Evolutionary conservation across 2,888 invertebrate genomes (phyloP), one percentile per base, ranked within the genome.

Genomic region (Icerya purchasi): DNA sequence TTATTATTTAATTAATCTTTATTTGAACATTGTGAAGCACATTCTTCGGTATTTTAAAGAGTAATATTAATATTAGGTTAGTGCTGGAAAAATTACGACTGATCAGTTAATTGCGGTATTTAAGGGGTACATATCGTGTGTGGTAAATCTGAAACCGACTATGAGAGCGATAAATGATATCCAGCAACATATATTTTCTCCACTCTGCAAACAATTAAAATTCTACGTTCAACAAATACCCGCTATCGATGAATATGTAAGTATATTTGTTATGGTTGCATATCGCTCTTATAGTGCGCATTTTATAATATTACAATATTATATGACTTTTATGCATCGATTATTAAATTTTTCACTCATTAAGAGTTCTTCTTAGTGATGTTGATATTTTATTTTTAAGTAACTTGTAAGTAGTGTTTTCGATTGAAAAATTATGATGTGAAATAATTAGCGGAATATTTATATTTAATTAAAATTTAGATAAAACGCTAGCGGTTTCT

Each of bases 121-220:
- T 3, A 74, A 75, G 3, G 87, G 89, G 0, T 84, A 86, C 69
- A 76, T 81, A 2, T 68, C 72, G 53, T 80, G 60, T 60, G 56
- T 60, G 49, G 53, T 23, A 10, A 52, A 56, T 25, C 23, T 60
- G n/a, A 22, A 56, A 56, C 60, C 60, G 23, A 19, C 51, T 1
- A 60, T 56, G 56, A 50, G 51, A 20, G n/a, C 53, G 3, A 49
- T 60, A 2, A 60, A 60, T n/a, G 25, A 25, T 21, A 60, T 60
- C 3, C 50, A 53, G 50, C 14, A n/a, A 3, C 55, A 49, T 53
- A 53, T 60, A 25, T 60, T 60, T 22, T 20, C 51, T 24, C 52
- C 21, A 20, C 51, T 60, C n/a, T 22, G 20, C n/a, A 50, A 52
- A 22, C 60, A 60, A 53, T 19, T 60, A 22, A 60, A 60, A 53